Conservation (phyloP, 2,797 vertebrate genomes). For the Syncerus caffer region DNA sequence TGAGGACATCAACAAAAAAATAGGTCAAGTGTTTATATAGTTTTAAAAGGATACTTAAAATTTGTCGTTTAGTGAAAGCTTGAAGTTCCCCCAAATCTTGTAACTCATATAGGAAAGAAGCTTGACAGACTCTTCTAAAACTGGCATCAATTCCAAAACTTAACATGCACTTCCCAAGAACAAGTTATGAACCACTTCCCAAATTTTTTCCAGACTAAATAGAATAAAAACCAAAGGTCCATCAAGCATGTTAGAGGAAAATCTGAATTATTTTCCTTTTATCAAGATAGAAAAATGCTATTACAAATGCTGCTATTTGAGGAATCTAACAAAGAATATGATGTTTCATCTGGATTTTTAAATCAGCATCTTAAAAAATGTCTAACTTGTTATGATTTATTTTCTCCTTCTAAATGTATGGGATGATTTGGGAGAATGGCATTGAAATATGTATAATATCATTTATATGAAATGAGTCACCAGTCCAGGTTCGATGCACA, state of each 20-base stretch:
- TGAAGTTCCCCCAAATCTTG: background rate
- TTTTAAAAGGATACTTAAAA: background rate
- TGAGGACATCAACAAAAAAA: background rate
- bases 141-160: background rate
- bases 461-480: no score
- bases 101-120: background rate
- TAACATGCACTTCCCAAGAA: background rate
- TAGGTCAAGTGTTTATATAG: background rate
- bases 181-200: background rate
- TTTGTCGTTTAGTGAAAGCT: background rate
- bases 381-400: background rate
- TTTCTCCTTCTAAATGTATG: background rate
- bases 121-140: background rate
- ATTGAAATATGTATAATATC: no score
- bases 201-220: background rate
- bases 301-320: background rate
- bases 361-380: background rate
- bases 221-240: background rate
- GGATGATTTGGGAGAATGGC: no score
- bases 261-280: background rate
- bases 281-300: background rate
- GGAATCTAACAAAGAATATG: background rate
- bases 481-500: no score
- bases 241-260: background rate
- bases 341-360: background rate